Percentiles rank a stretch among this genome's conserved stretches.
Evolutionary conservation across 2,888 invertebrate genomes (phyloP).

Genomic region (Melinaea menophilus): DNA sequence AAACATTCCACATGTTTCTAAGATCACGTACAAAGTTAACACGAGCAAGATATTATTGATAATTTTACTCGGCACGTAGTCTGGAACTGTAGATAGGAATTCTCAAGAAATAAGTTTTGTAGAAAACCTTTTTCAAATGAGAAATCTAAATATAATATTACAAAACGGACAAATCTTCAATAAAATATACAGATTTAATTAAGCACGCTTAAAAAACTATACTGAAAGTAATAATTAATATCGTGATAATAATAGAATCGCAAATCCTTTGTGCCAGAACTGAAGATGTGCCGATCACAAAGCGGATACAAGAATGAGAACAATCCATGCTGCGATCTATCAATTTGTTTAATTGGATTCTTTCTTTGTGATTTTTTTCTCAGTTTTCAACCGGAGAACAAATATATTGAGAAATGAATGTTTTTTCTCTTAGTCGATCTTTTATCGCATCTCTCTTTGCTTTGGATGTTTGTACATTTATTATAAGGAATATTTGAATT

Average conservation of each 20-base stretch:
- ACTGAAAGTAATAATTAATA: conserved; percentile 3
- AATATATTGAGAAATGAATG: conserved; percentile 59
- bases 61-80: background rate
- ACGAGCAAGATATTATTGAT: background rate
- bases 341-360: conserved; percentile 74
- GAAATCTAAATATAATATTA: too few relatives aligned
- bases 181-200: background rate
- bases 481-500: background rate
- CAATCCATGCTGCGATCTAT: conserved; percentile 57
- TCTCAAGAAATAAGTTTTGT: too few relatives aligned
- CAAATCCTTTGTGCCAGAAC: conserved; percentile 55
- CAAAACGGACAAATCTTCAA: background rate
- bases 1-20: background rate
- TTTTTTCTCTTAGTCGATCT: conserved; percentile 48
- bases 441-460: conserved; percentile 30
- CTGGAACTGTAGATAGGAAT: too few relatives aligned
- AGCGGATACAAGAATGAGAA: conserved; percentile 48
- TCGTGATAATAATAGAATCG: conserved; percentile 13
- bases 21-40: background rate
- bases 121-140: too few relatives aligned
- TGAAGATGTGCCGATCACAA: conserved; percentile 65
- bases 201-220: background rate
- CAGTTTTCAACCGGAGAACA: conserved; percentile 50
- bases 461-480: conserved; percentile 40
- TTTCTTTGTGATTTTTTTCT: conserved; percentile 61